These are phyloP conservation scores for Byasa hedistus DNA, from an alignment of 2,888 invertebrate genomes.

Conservation along the genomic window DNA sequence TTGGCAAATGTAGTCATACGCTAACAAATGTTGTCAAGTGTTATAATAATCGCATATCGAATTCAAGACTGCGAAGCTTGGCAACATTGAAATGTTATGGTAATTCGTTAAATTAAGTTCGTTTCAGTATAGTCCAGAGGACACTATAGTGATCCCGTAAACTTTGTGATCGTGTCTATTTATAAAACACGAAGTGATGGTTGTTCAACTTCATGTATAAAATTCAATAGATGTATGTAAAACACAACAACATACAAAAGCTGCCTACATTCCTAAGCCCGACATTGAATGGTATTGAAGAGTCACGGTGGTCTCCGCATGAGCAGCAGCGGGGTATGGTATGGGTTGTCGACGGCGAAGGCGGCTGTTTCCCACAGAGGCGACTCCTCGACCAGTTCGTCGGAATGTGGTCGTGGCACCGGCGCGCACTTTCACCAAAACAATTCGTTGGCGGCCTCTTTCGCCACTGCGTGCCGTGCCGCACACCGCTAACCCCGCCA, in stretches of 20 bases:
- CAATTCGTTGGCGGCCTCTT: conserved; percentile 80
- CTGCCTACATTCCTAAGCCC: conserved; percentile 17
- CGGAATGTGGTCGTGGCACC: conserved; percentile 79
- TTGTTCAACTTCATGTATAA: neutral
- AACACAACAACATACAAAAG: conserved; percentile 10
- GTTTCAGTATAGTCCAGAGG: neutral
- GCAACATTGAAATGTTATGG: neutral
- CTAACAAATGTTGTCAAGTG: neutral
- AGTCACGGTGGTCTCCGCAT: conserved; percentile 40
- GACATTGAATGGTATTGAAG: conserved; percentile 32
- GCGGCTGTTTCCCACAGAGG: conserved; percentile 79
- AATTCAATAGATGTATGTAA: neutral
- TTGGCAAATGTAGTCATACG: neutral
- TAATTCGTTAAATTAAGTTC: neutral
- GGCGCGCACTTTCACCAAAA: conserved; percentile 80
- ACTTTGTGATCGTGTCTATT: neutral
- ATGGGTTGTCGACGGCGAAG: conserved; percentile 64
- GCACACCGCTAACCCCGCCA: conserved; percentile 45
- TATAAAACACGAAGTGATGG: neutral
- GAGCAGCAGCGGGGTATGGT: conserved; percentile 54
- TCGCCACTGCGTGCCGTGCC: conserved; percentile 71
- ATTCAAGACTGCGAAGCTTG: neutral
- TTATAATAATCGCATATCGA: too few species aligned
- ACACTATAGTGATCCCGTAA: neutral
- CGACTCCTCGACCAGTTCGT: conserved; percentile 77